Evolutionary conservation across 2,888 invertebrate genomes (phyloP).

Genomic region (Leucozona laternaria): DNA sequence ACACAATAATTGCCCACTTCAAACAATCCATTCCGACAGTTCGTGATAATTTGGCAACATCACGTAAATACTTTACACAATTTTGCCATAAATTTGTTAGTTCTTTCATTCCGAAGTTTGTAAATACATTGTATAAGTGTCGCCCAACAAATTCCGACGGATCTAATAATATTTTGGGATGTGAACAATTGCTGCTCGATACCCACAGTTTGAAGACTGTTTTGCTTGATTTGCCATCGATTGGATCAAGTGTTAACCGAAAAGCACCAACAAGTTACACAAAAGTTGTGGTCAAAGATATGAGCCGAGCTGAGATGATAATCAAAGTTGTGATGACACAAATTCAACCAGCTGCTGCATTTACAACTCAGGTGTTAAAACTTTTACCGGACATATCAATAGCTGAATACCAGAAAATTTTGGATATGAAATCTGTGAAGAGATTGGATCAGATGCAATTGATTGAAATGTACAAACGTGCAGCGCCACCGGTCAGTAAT

Average conservation of each 20-base stretch:
- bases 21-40: conserved; percentile 94
- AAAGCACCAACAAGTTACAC: conserved; percentile 95
- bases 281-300: conserved; percentile 90
- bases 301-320: conserved; percentile 99
- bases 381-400: conserved; percentile 94
- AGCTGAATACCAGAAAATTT: conserved; percentile 95
- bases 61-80: conserved; percentile 98
- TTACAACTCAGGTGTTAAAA: conserved; percentile 95
- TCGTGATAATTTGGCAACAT: conserved; percentile 94
- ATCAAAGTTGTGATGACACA: conserved; percentile 99
- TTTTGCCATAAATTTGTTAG: conserved; percentile 98
- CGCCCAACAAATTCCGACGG: conserved; percentile 87
- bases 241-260: conserved; percentile 93
- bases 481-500: background rate
- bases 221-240: conserved; percentile 95
- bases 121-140: conserved; percentile 95
- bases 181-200: conserved; percentile 96
- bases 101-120: conserved; percentile 97
- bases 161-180: conserved; percentile 88
- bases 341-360: conserved; percentile 89
- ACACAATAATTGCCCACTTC: conserved; percentile 93
- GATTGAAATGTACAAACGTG: conserved; percentile 85
- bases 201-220: conserved; percentile 97
- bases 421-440: conserved; percentile 96
- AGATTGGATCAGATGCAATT: conserved; percentile 85